phyloP scores from a whole-genome alignment of 2,888 invertebrate genomes.

The Xylophagus ater region DNA sequence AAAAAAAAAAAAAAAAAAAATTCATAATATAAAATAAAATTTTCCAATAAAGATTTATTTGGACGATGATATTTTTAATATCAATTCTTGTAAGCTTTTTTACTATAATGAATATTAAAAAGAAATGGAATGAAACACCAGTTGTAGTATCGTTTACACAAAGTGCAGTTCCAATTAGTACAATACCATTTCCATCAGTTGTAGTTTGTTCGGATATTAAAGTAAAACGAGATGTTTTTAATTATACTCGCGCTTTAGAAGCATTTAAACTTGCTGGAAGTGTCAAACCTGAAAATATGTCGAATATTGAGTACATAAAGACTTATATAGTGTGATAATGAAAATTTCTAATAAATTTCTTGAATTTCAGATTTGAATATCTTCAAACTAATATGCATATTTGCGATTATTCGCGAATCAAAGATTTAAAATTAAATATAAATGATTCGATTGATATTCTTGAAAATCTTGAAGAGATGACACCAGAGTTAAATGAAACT shows the following conservation, averaged over 20 bases:
- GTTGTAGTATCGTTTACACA: slow-evolving; percentile 55
- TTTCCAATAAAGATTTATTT: slow-evolving; percentile 21
- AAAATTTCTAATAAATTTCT: too few species aligned
- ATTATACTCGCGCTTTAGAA: too few species aligned
- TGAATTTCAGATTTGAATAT: background rate
- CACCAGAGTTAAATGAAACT: slow-evolving; percentile 41
- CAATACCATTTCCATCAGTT: background rate
- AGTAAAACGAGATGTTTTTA: background rate
- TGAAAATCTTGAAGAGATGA: slow-evolving; percentile 27
- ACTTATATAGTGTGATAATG: too few species aligned
- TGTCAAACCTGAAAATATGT: too few species aligned
- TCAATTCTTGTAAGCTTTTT: slow-evolving; percentile 44
- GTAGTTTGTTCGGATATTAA: background rate
- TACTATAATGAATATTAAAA: slow-evolving; percentile 46
- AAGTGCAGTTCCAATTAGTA: slow-evolving; percentile 26
- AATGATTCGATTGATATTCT: background rate
- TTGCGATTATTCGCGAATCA: background rate
- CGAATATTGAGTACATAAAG: too few species aligned
- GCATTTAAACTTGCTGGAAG: too few species aligned
- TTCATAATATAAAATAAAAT: background rate
- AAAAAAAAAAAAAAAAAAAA: background rate
- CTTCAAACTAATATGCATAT: background rate
- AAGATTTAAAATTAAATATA: background rate
- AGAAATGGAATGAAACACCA: slow-evolving; percentile 50
- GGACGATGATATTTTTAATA: slow-evolving; percentile 44